phyloP scores from a whole-genome alignment of 2,113 vertebrate genomes.

The Hyla sarda region DNA sequence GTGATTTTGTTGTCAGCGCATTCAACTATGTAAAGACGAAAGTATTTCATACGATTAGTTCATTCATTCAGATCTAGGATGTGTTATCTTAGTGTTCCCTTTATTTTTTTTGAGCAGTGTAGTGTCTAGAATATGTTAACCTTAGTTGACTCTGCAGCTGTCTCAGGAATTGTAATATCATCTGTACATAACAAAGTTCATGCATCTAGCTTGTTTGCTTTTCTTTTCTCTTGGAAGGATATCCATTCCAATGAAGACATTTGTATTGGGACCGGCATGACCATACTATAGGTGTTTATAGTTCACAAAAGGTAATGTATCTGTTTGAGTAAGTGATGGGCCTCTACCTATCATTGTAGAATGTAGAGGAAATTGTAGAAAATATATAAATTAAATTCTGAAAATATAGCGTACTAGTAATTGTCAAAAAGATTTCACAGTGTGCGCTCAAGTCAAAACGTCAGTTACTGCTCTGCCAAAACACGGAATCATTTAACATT shows the following conservation, averaged over 20 bases:
- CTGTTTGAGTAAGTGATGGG: background rate
- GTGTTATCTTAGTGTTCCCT: too few relatives aligned
- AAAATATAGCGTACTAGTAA: background rate
- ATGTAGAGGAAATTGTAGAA: background rate
- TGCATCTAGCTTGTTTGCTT: background rate
- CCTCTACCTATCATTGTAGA: background rate
- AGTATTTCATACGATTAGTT: too few relatives aligned
- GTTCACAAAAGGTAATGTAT: background rate
- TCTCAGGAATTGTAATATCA: background rate
- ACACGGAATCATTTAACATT: background rate
- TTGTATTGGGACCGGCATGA: background rate
- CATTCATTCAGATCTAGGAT: too few relatives aligned
- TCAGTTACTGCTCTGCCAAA: background rate
- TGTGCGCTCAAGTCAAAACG: background rate
- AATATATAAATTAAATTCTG: background rate
- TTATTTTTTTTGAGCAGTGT: too few relatives aligned
- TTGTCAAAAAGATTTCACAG: background rate
- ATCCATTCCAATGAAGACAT: background rate
- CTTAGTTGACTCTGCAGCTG: background rate
- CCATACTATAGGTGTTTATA: background rate
- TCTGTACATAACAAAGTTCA: background rate
- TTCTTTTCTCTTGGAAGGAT: background rate
- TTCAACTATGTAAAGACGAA: too few relatives aligned
- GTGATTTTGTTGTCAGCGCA: too few relatives aligned
- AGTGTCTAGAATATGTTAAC: background rate